Conservation (phyloP, 2,888 invertebrate species). For the Lasioglossum leucozonium region DNA sequence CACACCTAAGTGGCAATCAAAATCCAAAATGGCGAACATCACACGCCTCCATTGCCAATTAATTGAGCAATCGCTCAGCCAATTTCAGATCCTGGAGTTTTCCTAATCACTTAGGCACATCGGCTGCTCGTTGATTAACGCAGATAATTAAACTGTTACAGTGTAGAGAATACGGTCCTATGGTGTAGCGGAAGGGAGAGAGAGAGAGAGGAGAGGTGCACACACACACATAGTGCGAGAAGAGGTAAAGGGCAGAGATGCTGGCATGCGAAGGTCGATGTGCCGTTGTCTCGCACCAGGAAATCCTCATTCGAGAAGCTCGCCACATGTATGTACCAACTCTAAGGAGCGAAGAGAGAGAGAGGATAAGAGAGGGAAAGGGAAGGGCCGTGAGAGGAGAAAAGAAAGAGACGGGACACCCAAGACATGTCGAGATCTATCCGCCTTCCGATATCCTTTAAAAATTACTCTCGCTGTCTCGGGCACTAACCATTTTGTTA, state of each 20-base stretch:
- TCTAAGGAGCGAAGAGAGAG: background rate
- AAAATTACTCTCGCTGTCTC: background rate
- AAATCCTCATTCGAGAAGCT: conserved; percentile 72
- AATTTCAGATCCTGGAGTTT: background rate
- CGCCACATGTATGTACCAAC: conserved; percentile 39
- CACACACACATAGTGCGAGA: background rate
- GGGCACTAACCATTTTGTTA: background rate
- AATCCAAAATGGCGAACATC: background rate
- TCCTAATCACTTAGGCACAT: conserved; percentile 9
- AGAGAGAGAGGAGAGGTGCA: background rate
- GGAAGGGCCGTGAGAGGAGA: background rate
- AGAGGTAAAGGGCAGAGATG: conserved; percentile 55
- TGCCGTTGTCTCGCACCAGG: conserved; percentile 78
- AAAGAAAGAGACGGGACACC: background rate
- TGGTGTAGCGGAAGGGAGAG: background rate
- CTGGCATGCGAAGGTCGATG: conserved; percentile 75
- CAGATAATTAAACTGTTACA: conserved; percentile 9
- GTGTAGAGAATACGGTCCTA: background rate
- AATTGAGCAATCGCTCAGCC: background rate
- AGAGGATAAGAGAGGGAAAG: background rate
- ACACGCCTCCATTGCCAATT: background rate
- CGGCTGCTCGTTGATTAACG: background rate
- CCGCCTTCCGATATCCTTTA: background rate
- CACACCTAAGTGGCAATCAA: background rate
- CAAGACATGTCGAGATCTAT: background rate